A percentile compares a stretch with the other conserved stretches of the same genome.
Conservation (phyloP, 2,888 invertebrate genomes). For the Poecilus cupreus region DNA sequence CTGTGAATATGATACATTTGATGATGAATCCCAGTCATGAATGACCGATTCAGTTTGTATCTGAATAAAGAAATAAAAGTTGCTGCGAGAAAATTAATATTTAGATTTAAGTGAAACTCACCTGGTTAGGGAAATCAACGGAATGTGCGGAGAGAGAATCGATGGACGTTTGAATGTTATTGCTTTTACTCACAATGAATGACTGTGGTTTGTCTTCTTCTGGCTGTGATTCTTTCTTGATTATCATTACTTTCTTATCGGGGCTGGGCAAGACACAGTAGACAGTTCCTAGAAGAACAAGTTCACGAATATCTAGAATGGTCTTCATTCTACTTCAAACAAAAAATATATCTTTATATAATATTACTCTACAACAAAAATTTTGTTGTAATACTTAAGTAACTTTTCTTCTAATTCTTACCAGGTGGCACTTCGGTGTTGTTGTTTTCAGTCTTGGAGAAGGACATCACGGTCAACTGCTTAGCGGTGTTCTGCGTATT, state of each 20-base stretch:
- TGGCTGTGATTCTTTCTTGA: slow-evolving; percentile 76
- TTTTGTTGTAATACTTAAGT: slow-evolving; percentile 10
- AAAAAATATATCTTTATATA: slow-evolving; percentile 40
- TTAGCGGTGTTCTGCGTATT: slow-evolving; percentile 35
- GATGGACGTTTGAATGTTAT: slow-evolving; percentile 22
- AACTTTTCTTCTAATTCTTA: slow-evolving; percentile 14
- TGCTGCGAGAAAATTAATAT: slow-evolving; percentile 55
- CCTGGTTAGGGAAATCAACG: slow-evolving; percentile 42
- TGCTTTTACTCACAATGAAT: slow-evolving; percentile 66
- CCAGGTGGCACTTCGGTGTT: slow-evolving; percentile 48
- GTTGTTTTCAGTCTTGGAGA: slow-evolving; percentile 55
- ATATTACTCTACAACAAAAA: slow-evolving; percentile 40
- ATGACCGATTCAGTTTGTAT: slow-evolving; percentile 54
- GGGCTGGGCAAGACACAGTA: slow-evolving; percentile 71
- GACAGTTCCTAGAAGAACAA: slow-evolving; percentile 64
- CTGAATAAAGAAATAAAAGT: slow-evolving; percentile 55
- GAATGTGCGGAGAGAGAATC: slow-evolving; percentile 28
- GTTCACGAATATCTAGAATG: slow-evolving; percentile 41
- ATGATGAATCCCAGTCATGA: slow-evolving; percentile 51
- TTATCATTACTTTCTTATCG: slow-evolving; percentile 79
- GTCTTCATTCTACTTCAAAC: slow-evolving; percentile 37
- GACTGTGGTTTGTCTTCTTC: slow-evolving; percentile 70
- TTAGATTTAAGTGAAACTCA: slow-evolving; percentile 37
- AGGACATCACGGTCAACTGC: slow-evolving; percentile 55
- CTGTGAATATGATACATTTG: slow-evolving; percentile 50